Evolutionary conservation across 2,797 vertebrate genomes (phyloP).

Genomic region (Trachops cirrhosus): DNA sequence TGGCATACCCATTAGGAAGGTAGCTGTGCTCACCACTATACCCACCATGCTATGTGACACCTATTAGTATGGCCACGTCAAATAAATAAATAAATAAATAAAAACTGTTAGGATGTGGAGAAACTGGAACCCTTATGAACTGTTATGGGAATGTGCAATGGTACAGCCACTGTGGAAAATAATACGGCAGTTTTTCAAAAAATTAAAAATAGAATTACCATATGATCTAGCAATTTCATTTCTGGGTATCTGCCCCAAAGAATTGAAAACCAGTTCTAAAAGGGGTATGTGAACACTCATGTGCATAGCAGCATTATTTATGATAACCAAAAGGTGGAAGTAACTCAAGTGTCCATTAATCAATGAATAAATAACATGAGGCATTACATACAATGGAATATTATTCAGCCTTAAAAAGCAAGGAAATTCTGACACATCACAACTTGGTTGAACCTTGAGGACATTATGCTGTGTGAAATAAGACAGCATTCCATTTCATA

Average conservation of each 20-base stretch:
- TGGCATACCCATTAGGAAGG: slow-evolving; percentile 69
- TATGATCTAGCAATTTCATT: not conserved
- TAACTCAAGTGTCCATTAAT: not conserved
- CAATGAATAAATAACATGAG: not conserved
- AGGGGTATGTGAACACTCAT: not conserved
- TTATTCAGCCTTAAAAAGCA: not conserved
- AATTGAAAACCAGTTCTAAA: not conserved
- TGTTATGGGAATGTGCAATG: not conserved
- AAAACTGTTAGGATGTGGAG: not conserved
- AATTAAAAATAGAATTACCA: not conserved
- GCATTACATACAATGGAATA: not conserved
- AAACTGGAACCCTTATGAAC: not conserved
- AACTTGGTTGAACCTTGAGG: not conserved
- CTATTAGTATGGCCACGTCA: not conserved
- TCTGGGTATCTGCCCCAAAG: not conserved
- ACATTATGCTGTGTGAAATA: not conserved
- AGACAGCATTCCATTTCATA: not conserved
- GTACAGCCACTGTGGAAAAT: not conserved
- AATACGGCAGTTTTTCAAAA: not conserved
- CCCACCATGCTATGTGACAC: slow-evolving; percentile 73
- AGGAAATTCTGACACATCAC: not conserved
- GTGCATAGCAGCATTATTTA: not conserved
- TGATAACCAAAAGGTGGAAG: not conserved
- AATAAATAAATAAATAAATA: not conserved
- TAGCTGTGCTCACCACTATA: slow-evolving; percentile 86